These are phyloP conservation scores for Tenualosa thibaudeaui DNA, from an alignment of 2,797 vertebrate species.

Conservation along the genomic window DNA sequence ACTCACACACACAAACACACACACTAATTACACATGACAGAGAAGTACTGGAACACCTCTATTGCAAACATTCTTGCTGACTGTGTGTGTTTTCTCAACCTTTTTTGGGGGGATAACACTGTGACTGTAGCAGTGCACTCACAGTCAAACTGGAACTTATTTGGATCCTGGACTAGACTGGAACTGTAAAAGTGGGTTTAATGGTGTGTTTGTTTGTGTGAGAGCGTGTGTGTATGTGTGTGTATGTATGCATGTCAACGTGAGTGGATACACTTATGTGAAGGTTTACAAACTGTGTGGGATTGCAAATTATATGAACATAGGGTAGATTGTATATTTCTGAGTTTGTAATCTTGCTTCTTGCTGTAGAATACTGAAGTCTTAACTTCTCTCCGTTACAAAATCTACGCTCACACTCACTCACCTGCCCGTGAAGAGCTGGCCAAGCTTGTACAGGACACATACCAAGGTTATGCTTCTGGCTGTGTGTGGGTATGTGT, in stretches of 20 bases:
- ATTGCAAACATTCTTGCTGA: not conserved
- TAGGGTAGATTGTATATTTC: slow-evolving; percentile 12
- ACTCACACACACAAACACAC: not conserved
- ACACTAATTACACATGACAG: not conserved
- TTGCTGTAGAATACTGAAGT: slow-evolving; percentile 17
- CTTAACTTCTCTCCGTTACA: not conserved
- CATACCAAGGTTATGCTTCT: not conserved
- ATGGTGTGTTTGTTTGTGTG: slow-evolving; percentile 22
- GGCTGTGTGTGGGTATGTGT: not conserved
- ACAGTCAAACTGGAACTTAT: not conserved
- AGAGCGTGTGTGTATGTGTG: not conserved
- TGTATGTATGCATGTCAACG: not conserved
- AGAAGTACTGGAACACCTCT: not conserved
- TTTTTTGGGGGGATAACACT: not conserved
- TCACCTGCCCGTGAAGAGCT: not conserved
- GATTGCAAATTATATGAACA: not conserved
- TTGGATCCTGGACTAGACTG: slow-evolving; percentile 7
- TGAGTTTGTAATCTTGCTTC: not conserved
- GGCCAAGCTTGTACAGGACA: not conserved
- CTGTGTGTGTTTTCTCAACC: not conserved
- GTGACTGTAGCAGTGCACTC: slow-evolving; percentile 14
- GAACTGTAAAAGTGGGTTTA: slow-evolving; percentile 7
- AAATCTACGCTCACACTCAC: not conserved
- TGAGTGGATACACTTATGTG: slow-evolving; percentile 4
- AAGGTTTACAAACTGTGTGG: slow-evolving; percentile 19